Conservation (phyloP, 2,113 vertebrate species). For the Xenus cinereus region DNA sequence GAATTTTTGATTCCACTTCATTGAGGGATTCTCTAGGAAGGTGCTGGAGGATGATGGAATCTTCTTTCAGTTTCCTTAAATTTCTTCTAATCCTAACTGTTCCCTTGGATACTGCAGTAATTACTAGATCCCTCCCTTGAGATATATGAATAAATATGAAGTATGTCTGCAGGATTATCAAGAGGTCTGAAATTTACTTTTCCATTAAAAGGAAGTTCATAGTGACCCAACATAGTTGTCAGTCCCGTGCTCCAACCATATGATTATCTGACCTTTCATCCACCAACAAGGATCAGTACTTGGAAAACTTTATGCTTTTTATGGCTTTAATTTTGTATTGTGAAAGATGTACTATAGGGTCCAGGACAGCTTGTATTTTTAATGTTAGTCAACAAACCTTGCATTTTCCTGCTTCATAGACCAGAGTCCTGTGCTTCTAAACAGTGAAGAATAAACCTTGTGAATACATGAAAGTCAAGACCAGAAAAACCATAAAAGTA, state of each 20-base stretch:
- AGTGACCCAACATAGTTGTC: fast-evolving
- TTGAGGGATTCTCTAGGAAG: neutral
- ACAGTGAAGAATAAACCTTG: neutral
- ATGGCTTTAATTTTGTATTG: neutral
- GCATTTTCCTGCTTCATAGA: neutral
- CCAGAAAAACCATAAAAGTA: neutral
- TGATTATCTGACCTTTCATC: neutral
- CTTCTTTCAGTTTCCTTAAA: neutral
- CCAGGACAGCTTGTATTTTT: neutral
- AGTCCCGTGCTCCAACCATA: neutral
- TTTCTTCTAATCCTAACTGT: neutral
- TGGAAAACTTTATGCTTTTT: neutral
- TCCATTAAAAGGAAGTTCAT: neutral
- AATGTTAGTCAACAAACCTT: neutral
- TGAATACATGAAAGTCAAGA: neutral
- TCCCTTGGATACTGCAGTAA: neutral
- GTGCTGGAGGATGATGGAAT: neutral
- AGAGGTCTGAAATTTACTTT: neutral
- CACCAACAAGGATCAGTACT: neutral
- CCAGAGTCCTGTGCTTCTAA: neutral
- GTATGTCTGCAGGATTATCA: neutral
- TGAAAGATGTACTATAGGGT: neutral
- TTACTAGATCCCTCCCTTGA: neutral
- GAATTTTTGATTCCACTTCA: neutral
- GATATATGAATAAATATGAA: neutral